Base-by-base conservation (phyloP, 2,113 vertebrate species). In the Melanocharis versteri region DNA sequence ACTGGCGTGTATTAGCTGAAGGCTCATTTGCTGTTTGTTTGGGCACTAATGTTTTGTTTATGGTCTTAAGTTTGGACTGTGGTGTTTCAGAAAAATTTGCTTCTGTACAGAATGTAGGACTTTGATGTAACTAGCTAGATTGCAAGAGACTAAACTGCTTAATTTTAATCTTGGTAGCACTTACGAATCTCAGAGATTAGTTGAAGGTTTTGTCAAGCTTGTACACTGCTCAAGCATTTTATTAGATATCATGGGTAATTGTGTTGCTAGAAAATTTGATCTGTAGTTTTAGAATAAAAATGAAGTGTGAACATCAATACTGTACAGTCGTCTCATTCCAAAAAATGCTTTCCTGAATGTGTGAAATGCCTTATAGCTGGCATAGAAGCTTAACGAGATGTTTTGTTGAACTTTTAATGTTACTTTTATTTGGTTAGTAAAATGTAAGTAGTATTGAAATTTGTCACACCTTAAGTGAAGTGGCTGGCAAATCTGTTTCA, bases 11-110 rank as follows among this genome's bases (percentile, higher is more conserved):
- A 61, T 87, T 84, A 87, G 71, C 93, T 87, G 85, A 90, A 93
- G 84, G 71, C 53, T 96, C 44, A 21, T 44, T 93, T 96, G 85
- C 56, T 97, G 39, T 90, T 80, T 15, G 10, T 94, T 81, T 95
- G 80, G 82, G 84, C 86, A 88, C 53, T 89, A 82, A 83, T 88
- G 62, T 83, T 90, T 94, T 92, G 48, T 57, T 95, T 68, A 54
- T 71, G 73, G 40, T 90, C 60, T 95, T 89, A 81, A 92, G 60
- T 81, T 95, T 96, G 88, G 64, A 93, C 60, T 89, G 47, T 78
- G 60, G 31, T 78, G 80, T 64, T 95, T 72, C 51, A 81, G 61
- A 82, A 62, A 48, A 78, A 37, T 33, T 88, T 96, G 76, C 69
- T 95, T 90, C 76, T 89, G 27, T 96, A 51, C 39, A 81, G 37